Conservation (phyloP, 2,888 invertebrate species). For the Lordiphosa andalusiaca region DNA sequence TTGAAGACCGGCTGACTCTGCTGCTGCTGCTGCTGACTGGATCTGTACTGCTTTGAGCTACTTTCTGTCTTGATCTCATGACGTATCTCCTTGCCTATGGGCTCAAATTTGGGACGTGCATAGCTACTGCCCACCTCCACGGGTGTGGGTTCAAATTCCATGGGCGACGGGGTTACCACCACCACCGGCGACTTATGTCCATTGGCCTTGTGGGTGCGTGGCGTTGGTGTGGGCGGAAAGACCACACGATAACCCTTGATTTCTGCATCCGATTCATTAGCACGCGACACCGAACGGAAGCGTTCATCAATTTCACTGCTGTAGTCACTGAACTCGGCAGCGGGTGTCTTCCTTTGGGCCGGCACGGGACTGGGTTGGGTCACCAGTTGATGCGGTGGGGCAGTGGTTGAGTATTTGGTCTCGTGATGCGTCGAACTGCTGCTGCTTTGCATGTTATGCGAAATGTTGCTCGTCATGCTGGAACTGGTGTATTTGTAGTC, state of each 20-base stretch:
- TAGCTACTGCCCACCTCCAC: slow-evolving; percentile 76
- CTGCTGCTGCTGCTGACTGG: slow-evolving; percentile 53
- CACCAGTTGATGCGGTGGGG: slow-evolving; percentile 41
- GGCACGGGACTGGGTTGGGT: slow-evolving; percentile 83
- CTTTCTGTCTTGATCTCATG: slow-evolving; percentile 70
- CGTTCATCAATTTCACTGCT: slow-evolving; percentile 86
- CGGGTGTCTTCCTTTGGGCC: slow-evolving; percentile 81
- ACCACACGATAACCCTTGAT: slow-evolving; percentile 83
- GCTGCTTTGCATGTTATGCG: slow-evolving; percentile 79
- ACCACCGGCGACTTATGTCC: slow-evolving; percentile 81
- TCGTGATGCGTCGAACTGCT: slow-evolving; percentile 61
- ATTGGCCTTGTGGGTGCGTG: slow-evolving; percentile 80
- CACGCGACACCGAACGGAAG: slow-evolving; percentile 84
- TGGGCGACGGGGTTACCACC: slow-evolving; percentile 81
- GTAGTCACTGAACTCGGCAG: slow-evolving; percentile 84
- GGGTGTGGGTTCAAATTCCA: slow-evolving; percentile 82
- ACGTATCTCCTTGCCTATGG: slow-evolving; percentile 81
- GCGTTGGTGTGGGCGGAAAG: slow-evolving; percentile 82
- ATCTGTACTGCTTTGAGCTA: slow-evolving; percentile 49
- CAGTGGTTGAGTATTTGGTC: slow-evolving; percentile 64
- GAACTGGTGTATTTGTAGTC: slow-evolving; percentile 81
- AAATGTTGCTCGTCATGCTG: slow-evolving; percentile 81
- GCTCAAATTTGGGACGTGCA: slow-evolving; percentile 83
- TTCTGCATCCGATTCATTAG: slow-evolving; percentile 82
- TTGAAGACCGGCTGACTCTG: slow-evolving; percentile 80